Evolutionary conservation across 2,888 invertebrate genomes (phyloP), one percentile per base, ranked within the genome.

Genomic region (Eristalis arbustorum): DNA sequence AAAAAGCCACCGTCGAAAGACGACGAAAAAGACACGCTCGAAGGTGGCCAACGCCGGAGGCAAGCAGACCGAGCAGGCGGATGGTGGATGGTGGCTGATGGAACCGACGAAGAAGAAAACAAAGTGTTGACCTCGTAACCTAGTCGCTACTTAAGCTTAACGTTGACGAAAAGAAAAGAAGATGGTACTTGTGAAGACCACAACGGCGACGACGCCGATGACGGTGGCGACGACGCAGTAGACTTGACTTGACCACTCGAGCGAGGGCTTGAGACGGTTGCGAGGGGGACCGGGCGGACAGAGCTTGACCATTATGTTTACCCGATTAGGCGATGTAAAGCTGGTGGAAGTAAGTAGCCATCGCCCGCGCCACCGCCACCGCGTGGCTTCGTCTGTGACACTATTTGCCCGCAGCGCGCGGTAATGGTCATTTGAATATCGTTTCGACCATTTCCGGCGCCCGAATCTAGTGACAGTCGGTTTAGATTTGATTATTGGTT

Each of bases 121-220:
- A 82, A 77, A 82, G 14, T 82, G 82, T 66, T 85, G 85, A 82
- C 85, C 85, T 85, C 85, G 82, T 85, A 85, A 85, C 85, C 85
- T 74, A 85, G 85, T 85, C 82, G 82, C 76, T 68, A 37, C 40
- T 61, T 72, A 68, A 68, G 73, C 84, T 82, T 77, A 78, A 85
- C 64, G 81, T 73, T 72, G 64, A 76, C 84, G 74, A 72, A 80
- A 69, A 69, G 57, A 77, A 83, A 72, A 77, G 73, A 85, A 67
- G 81, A 81, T 72, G 64, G 68, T 59, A 59, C 25, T 37, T 66
- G 31, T 31, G 72, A 71, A 80, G 80, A 72, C 75, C 18, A 37
- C 25, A 23, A 49, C 67, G 76, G 67, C 71, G 67, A 75, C 31
- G 63, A 63, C 63, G 18, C 31, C 63, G 31, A 63, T 23, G 57